These are phyloP conservation scores for Ceratitis capitata DNA, from an alignment of 1,140 invertebrate genomes.

Conservation along the genomic window DNA sequence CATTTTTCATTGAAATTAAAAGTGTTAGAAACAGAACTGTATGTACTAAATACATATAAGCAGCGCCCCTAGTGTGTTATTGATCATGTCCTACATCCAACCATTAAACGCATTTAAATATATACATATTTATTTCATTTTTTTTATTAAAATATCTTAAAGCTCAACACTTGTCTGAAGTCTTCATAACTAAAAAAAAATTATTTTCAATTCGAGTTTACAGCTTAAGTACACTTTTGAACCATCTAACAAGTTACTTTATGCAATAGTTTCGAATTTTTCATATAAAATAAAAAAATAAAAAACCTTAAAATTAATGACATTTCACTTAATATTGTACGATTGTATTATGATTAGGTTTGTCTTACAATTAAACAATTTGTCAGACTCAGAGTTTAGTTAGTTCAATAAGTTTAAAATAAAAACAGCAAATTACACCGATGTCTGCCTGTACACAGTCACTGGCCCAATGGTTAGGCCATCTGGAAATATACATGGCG, in stretches of 20 bases:
- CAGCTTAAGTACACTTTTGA: slow-evolving; percentile 23
- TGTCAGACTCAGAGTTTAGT: background rate
- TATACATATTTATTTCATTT: too few species aligned
- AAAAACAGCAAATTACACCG: slow-evolving; percentile 22
- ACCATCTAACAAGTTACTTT: background rate
- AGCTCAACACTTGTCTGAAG: background rate
- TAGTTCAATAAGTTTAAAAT: too few species aligned
- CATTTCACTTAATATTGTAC: background rate
- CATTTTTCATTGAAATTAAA: too few species aligned
- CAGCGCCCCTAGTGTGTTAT: too few species aligned
- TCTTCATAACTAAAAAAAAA: background rate
- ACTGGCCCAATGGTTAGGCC: background rate
- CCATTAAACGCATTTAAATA: too few species aligned
- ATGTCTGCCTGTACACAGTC: background rate
- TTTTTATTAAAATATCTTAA: slow-evolving; percentile 24
- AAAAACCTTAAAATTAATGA: slow-evolving; percentile 28
- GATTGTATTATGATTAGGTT: background rate
- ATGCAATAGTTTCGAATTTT: background rate
- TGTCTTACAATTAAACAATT: background rate
- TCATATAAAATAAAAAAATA: background rate
- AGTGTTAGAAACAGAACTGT: too few species aligned
- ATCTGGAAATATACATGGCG: background rate
- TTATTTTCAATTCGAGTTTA: background rate
- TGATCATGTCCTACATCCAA: too few species aligned
- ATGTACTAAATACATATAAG: too few species aligned